These are phyloP conservation scores for Ericerus pela DNA, from an alignment of 1,140 invertebrate species.

Conservation along the genomic window DNA sequence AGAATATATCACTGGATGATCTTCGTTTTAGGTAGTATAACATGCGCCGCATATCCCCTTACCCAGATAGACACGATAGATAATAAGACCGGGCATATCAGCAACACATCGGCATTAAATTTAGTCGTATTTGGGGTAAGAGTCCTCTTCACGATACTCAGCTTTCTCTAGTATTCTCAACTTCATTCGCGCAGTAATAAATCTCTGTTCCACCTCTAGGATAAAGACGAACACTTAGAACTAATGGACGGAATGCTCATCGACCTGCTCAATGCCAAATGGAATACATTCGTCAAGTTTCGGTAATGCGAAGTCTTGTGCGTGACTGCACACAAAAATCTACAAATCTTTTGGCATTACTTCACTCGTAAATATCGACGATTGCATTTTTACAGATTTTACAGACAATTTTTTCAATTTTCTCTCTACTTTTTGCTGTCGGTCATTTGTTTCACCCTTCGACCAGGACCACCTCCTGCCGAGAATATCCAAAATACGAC, in stretches of 20 bases:
- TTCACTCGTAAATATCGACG: not conserved
- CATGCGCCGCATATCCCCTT: conserved; percentile 92
- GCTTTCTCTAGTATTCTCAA: too few species aligned
- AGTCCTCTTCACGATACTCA: too few species aligned
- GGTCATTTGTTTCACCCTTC: conserved; percentile 65
- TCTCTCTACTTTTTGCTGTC: conserved; percentile 78
- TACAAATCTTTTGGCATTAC: too few species aligned
- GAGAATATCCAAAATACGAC: conserved; percentile 1
- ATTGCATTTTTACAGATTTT: conserved; percentile 51
- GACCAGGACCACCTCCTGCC: conserved; percentile 50
- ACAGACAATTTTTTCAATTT: conserved; percentile 80
- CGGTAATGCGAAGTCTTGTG: conserved; percentile 33
- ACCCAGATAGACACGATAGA: conserved; percentile 92
- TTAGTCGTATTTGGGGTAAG: conserved; percentile 95
- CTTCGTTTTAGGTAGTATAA: conserved; percentile 56
- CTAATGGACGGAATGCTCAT: conserved; percentile 88
- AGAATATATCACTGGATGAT: not conserved
- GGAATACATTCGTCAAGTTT: conserved; percentile 92
- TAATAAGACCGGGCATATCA: conserved; percentile 74
- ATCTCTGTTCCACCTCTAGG: too few species aligned
- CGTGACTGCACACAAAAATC: too few species aligned
- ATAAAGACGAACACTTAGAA: conserved; percentile 86
- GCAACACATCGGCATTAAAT: conserved; percentile 84
- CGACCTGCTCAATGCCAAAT: conserved; percentile 89
- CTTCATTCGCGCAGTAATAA: too few species aligned